Evolutionary conservation across 2,888 invertebrate genomes (phyloP), one percentile per base, ranked within the genome.

Genomic region (Bimastos eiseni): DNA sequence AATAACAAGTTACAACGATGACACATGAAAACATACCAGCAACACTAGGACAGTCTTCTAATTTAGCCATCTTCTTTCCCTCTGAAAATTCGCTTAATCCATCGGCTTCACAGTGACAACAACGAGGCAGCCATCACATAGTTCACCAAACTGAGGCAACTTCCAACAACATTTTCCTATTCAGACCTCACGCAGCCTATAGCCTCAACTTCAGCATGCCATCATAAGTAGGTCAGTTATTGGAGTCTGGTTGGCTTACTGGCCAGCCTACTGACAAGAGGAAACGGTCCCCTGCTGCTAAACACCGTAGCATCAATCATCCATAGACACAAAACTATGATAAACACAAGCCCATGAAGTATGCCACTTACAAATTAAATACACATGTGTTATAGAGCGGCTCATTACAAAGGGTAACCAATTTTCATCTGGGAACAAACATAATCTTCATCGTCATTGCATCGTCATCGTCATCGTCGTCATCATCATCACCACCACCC

Each of bases 331-430:
- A 70, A 19, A 49, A 49, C 24, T 49, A 49, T 49, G 49, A 49
- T 49, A 49, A 49, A n/a, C 70, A 70, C 70, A 70, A 30, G 30
- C 17, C 70, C 11, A 8, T 0, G 30, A 70, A 70, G 70, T n/a
- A 70, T 70, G 70, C 30, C 70, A 70, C 70, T n/a, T n/a, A 70
- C n/a, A 70, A 70, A 70, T 70, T 70, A 70, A n/a, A 70, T 70
- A n/a, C 70, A 70, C 4, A 70, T 70, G 70, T 13, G 21, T 49
- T 21, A 70, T 55, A 70, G 30, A 70, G 30, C 30, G 70, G 5
- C n/a, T 70, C 70, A n/a, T 70, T 70, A 70, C 70, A 0, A 11
- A n/a, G n/a, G 70, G 70, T 8, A 70, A 70, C n/a, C 70, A 55
- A 70, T 70, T n/a, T 70, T 8, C 8, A 70, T n/a, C 30, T 70